These are phyloP conservation scores for Prionailurus viverrinus DNA, from an alignment of 2,113 vertebrate genomes.

Conservation along the genomic window DNA sequence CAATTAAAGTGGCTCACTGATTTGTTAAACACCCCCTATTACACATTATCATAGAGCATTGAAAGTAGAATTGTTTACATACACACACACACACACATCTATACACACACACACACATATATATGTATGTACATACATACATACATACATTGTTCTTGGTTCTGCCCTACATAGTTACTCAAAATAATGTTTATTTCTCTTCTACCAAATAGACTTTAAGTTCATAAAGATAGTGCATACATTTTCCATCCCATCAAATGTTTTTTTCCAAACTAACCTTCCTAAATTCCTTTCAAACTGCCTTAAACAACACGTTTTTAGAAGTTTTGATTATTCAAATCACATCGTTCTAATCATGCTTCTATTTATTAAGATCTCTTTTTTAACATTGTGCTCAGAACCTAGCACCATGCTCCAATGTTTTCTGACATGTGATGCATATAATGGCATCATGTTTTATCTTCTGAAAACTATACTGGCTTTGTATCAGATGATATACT, in stretches of 20 bases:
- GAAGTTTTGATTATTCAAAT: background rate
- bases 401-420: no score
- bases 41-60: background rate
- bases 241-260: background rate
- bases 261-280: background rate
- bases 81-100: no score
- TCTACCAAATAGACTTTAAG: background rate
- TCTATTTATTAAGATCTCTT: background rate
- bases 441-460: background rate
- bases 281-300: background rate
- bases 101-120: no score
- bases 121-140: no score
- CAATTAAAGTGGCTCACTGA: background rate
- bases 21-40: background rate
- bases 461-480: background rate
- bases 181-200: background rate
- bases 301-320: background rate
- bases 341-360: background rate
- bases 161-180: background rate
- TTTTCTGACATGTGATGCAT: background rate
- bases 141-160: background rate
- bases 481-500: background rate
- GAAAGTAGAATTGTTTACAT: background rate
- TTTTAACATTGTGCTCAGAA: background rate
- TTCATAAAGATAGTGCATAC: background rate